Conservation (phyloP, 2,797 vertebrate genomes). For the Pipistrellus pygmaeus region DNA sequence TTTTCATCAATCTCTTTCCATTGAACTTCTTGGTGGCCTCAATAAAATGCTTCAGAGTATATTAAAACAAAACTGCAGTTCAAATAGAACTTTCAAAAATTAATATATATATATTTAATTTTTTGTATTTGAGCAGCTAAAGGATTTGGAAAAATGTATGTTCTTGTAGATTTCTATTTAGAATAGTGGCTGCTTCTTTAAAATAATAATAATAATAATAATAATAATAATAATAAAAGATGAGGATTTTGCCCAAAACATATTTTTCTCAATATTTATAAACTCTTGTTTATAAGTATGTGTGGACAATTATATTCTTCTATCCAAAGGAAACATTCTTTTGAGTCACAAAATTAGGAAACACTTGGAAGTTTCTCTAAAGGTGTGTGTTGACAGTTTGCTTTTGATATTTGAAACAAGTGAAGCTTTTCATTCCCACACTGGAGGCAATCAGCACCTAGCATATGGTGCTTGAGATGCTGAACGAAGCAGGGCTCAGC, state of each 20-base stretch:
- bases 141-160: neutral
- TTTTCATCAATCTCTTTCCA: neutral
- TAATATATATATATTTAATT: neutral
- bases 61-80: neutral
- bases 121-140: neutral
- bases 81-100: neutral
- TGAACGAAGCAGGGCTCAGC: conserved; percentile 70
- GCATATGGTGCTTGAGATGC: conserved; percentile 71
- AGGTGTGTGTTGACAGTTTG: conserved; percentile 33
- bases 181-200: neutral
- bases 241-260: neutral
- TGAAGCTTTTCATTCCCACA: conserved; percentile 31
- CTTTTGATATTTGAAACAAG: conserved; percentile 41
- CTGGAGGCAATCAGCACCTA: conserved; percentile 72
- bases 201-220: conserved; percentile 25
- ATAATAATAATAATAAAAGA: conserved; percentile 8
- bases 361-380: neutral
- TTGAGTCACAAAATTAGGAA: neutral
- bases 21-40: neutral
- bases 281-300: neutral
- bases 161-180: neutral
- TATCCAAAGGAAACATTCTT: conserved; percentile 30
- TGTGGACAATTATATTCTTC: neutral
- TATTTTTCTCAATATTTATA: neutral
- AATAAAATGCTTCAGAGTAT: neutral